Percentiles rank a stretch among this genome's conserved stretches.
Conservation (phyloP, 2,113 vertebrate species). For the Ondatra zibethicus region DNA sequence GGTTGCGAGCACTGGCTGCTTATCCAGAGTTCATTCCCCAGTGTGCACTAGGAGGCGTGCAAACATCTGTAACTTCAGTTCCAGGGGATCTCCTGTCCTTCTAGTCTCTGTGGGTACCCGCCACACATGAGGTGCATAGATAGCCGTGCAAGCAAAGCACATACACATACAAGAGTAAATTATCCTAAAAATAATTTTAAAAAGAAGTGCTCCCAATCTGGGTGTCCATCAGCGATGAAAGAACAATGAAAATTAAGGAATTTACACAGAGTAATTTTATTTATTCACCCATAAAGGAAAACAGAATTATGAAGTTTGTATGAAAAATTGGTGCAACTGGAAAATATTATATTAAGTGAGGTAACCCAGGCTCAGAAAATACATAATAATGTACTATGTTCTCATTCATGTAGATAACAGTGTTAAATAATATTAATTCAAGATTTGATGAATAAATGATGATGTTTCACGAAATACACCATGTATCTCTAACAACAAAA, state of each 20-base stretch:
- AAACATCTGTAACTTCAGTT: background rate
- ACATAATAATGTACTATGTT: background rate
- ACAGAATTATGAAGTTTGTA: background rate
- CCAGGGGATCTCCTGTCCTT: background rate
- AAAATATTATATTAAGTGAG: background rate
- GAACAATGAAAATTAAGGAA: background rate
- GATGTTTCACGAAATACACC: background rate
- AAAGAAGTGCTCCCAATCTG: background rate
- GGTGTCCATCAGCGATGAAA: background rate
- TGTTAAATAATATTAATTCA: background rate
- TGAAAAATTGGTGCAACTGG: background rate
- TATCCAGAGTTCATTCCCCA: background rate
- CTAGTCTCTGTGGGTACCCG: background rate
- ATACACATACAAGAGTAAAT: background rate
- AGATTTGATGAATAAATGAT: background rate
- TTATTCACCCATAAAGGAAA: background rate
- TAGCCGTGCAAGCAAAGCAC: background rate
- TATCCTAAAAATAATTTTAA: background rate
- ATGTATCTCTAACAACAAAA: background rate
- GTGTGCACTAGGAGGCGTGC: background rate
- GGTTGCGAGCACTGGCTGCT: background rate
- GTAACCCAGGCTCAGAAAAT: background rate
- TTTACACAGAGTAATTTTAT: background rate
- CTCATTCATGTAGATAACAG: background rate
- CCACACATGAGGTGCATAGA: background rate